Evolutionary conservation across 2,797 vertebrate species (phyloP).

Genomic region (Clarias platycephalus): DNA sequence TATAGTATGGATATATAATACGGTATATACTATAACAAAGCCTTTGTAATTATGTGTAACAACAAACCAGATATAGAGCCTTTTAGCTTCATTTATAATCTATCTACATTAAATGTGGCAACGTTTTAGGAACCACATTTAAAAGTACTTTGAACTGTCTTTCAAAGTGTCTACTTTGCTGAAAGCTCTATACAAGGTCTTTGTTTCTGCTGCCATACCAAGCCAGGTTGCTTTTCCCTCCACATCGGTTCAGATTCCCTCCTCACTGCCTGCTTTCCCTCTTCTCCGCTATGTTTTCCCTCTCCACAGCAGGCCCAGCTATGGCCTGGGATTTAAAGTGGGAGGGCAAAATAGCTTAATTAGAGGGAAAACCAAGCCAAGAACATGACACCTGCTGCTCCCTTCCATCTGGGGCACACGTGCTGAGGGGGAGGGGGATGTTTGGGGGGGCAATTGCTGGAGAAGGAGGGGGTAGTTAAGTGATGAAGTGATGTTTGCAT

Average conservation of each 20-base stretch:
- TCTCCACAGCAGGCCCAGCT: slow-evolving; percentile 65
- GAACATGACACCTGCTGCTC: slow-evolving; percentile 57
- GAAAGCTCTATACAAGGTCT: neutral
- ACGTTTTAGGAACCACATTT: neutral
- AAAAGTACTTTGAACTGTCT: neutral
- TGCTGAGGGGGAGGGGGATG: neutral
- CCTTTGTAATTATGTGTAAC: neutral
- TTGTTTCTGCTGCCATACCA: neutral
- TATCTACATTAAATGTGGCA: neutral
- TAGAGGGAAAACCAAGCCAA: slow-evolving; percentile 67
- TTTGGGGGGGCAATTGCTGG: neutral
- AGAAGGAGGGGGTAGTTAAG: neutral
- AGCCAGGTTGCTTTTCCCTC: slow-evolving; percentile 65
- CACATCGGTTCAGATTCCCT: slow-evolving; percentile 68
- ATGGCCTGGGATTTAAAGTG: slow-evolving; percentile 64
- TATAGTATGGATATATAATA: neutral
- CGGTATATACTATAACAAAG: neutral
- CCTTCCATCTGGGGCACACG: slow-evolving; percentile 64
- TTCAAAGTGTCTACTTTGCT: neutral
- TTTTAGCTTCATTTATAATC: neutral
- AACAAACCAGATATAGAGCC: neutral
- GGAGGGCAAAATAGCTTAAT: slow-evolving; percentile 68
- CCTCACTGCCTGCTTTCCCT: slow-evolving; percentile 48
- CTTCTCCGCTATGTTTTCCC: slow-evolving; percentile 67
- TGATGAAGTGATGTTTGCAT: slow-evolving; percentile 6